Percentiles rank a stretch among this genome's conserved stretches.
Evolutionary conservation across 2,888 invertebrate genomes (phyloP).

Genomic region (Nebria brevicollis): DNA sequence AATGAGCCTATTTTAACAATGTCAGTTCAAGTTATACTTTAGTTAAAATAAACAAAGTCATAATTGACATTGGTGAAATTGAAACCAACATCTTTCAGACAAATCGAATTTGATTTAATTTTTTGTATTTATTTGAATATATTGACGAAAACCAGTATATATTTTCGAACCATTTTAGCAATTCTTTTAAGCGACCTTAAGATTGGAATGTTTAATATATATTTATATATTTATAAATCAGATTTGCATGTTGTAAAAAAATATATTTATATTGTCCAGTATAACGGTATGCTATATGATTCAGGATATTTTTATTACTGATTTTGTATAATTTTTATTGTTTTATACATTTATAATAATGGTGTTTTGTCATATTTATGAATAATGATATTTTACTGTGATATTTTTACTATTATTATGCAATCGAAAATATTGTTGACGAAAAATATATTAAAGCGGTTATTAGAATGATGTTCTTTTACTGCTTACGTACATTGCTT

Average conservation of each 20-base stretch:
- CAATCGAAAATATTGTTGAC: not conserved
- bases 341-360: conserved; percentile 16
- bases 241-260: not conserved
- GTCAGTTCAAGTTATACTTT: no score
- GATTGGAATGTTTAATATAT: no score
- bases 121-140: no score
- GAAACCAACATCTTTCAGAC: no score
- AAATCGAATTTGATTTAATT: no score
- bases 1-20: no score
- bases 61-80: no score
- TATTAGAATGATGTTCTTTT: not conserved
- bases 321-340: not conserved
- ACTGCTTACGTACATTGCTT: not conserved
- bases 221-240: not conserved
- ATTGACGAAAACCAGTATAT: no score
- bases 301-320: not conserved
- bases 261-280: not conserved
- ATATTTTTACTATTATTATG: not conserved
- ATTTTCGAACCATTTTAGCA: no score
- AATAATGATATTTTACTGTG: not conserved
- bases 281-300: not conserved
- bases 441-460: not conserved
- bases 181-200: no score
- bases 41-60: no score
- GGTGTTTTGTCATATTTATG: not conserved